Base-by-base conservation (phyloP, 2,797 vertebrate genomes). In the Syndactyla subalaris region DNA sequence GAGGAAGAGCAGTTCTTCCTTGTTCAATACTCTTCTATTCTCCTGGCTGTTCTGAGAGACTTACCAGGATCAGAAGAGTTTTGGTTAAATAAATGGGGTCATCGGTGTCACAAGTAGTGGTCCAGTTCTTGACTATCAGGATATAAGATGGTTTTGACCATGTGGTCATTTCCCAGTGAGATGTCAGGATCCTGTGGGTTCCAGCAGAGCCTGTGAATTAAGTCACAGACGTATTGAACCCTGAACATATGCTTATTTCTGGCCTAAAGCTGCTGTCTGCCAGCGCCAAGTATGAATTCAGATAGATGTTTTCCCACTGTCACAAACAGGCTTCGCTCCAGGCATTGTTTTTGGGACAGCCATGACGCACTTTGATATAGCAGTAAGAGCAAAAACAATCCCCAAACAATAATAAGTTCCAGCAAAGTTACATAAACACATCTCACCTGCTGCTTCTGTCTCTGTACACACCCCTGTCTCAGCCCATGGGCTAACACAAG, bases 261-360 rank as follows among this genome's bases (percentile, higher is more conserved):
- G 89, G 71, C 71, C 78, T 59, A 87, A 92, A 94, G 45, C 68
- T 87, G 71, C 52, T 0, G 0, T 29, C 36, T 34, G 59, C 52
- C 41, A 90, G 65, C 0, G 63, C 85, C 83, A 96, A 92, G 76
- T n/a, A 55, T 94, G 88, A 95, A 85, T 92, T 79, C 83, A 90
- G 88, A 96, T 77, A 74, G 55, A 92, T 89, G 59, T 93, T 96
- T 94, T 74, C 92, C 73, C 63, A 66, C 88, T 95, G 94, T 95
- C 83, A 82, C 70, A 93, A 92, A 32, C 8, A 96, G 95, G 95
- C 94, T 95, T 75, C 61, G 48, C 74, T 96, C 95, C 93, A 97
- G 89, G 61, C 95, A 95, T 96, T 97, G 96, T 96, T 96, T 96
- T 82, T 96, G 71, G 79, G 74, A 70, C 88, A 92, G 78, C 63